Conservation (phyloP, 1,140 invertebrate species). For the Oryzaephilus surinamensis region DNA sequence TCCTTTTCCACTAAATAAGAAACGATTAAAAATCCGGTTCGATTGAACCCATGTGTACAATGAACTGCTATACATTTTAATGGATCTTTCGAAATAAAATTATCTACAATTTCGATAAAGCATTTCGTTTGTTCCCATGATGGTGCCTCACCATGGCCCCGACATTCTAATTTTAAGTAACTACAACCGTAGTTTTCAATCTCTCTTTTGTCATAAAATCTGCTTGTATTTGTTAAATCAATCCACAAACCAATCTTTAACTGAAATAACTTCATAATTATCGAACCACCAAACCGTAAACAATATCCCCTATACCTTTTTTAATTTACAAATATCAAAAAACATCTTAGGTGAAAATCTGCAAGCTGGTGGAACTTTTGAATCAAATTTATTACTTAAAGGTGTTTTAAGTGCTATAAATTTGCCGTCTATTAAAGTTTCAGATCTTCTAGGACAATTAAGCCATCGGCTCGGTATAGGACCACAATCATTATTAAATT, state of each 20-base stretch:
- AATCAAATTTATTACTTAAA: slow-evolving; percentile 63
- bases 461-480: slow-evolving; percentile 82
- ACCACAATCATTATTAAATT: too few species aligned
- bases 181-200: slow-evolving; percentile 63
- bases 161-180: slow-evolving; percentile 80
- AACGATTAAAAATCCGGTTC: slow-evolving; percentile 90
- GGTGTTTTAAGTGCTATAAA: slow-evolving; percentile 93
- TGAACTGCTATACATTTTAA: slow-evolving; percentile 81
- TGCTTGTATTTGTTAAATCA: slow-evolving; percentile 87
- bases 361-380: slow-evolving; percentile 65
- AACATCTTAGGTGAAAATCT: slow-evolving; percentile 80
- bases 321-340: slow-evolving; percentile 56
- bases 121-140: slow-evolving; percentile 61
- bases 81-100: slow-evolving; percentile 70
- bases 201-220: slow-evolving; percentile 79
- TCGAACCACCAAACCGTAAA: background rate
- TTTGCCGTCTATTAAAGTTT: slow-evolving; percentile 60
- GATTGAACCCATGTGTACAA: slow-evolving; percentile 98
- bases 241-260: slow-evolving; percentile 89
- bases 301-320: slow-evolving; percentile 49
- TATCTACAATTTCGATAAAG: slow-evolving; percentile 69
- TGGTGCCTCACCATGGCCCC: slow-evolving; percentile 75
- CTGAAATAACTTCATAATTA: slow-evolving; percentile 36
- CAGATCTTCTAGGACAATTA: slow-evolving; percentile 78
- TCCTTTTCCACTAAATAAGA: slow-evolving; percentile 67